Evolutionary conservation across 2,113 vertebrate genomes (phyloP).

Genomic region (Chiloscyllium plagiosum): DNA sequence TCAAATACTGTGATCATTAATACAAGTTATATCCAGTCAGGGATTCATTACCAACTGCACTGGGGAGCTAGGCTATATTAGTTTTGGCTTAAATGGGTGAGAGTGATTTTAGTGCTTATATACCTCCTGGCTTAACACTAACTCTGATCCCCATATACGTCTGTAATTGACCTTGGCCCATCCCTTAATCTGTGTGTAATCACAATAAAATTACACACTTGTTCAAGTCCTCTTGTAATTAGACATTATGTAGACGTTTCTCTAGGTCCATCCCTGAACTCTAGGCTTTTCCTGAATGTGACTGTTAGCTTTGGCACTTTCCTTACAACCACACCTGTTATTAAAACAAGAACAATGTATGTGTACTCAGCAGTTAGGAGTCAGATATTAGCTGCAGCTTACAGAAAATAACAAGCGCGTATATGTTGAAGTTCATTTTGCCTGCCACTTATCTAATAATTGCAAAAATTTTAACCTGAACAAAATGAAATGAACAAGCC

Average conservation of each 20-base stretch:
- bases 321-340: constrained; percentile 30
- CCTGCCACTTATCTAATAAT: not conserved
- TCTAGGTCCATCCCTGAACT: constrained; percentile 13
- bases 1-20: not conserved
- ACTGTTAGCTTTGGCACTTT: constrained; percentile 31
- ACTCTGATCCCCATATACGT: not conserved
- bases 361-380: not conserved
- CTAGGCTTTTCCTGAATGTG: not conserved
- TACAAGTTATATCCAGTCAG: not conserved
- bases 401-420: not conserved
- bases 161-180: constrained; percentile 4
- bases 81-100: not conserved
- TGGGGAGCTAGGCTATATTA: not conserved
- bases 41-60: not conserved
- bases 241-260: not conserved
- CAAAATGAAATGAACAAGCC: not conserved
- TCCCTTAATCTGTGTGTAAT: constrained; percentile 1
- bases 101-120: not conserved
- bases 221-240: not conserved
- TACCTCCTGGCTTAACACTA: not conserved
- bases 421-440: not conserved
- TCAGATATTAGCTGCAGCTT: not conserved
- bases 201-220: not conserved
- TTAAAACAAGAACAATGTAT: not conserved
- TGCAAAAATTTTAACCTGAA: not conserved